phyloP scores from a whole-genome alignment of 2,113 vertebrate species.

The Brevimyrus niger region DNA sequence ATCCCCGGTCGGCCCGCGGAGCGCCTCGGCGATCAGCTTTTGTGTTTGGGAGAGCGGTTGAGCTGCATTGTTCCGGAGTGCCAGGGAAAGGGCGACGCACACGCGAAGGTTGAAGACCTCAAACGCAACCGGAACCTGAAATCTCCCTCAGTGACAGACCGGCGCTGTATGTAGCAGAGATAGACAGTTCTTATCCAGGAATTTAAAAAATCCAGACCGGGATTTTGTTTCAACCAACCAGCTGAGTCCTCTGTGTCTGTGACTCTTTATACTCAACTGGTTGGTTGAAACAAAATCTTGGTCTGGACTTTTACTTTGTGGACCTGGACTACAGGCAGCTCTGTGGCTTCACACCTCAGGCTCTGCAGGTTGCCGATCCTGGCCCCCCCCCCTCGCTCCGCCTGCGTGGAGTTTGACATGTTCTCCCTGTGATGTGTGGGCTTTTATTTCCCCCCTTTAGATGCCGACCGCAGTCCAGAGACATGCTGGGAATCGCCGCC shows the following conservation, averaged over 20 bases:
- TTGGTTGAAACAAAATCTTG: not conserved
- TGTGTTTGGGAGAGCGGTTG: constrained; percentile 8
- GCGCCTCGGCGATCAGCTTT: constrained; percentile 21
- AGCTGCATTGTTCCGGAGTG: constrained; percentile 7
- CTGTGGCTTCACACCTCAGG: not conserved
- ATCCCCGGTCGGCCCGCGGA: not conserved
- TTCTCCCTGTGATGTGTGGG: not conserved
- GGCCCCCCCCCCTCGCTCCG: not conserved
- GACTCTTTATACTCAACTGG: not conserved
- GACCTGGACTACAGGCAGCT: not conserved
- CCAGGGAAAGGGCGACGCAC: not conserved
- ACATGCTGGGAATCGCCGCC: not conserved
- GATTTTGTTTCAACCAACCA: not conserved
- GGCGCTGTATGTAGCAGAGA: not conserved
- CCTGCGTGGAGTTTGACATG: not conserved
- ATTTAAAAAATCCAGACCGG: not conserved
- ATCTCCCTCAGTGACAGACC: not conserved
- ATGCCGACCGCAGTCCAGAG: not conserved
- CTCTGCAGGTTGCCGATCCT: not conserved
- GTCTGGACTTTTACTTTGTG: not conserved
- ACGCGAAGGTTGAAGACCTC: not conserved
- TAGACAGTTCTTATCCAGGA: not conserved
- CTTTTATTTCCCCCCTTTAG: not conserved
- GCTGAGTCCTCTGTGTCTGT: not conserved
- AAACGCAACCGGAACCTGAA: not conserved